phyloP scores from a whole-genome alignment of 2,797 vertebrate species.

The Poeciliopsis presidionis region DNA sequence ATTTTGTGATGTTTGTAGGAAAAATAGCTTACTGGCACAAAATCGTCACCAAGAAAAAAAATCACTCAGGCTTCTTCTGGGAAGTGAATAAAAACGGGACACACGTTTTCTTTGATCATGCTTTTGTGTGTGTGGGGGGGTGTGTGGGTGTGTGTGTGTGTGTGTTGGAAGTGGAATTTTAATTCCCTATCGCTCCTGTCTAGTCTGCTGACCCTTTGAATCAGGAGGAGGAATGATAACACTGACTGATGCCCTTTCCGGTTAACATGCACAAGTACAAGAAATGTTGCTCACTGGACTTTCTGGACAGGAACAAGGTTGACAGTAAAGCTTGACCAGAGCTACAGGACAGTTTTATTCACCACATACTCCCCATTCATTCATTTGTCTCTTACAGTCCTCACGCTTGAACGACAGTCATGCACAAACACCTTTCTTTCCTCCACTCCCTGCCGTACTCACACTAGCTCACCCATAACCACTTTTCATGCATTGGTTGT shows the following conservation, averaged over 20 bases:
- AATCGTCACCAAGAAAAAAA: slow-evolving; percentile 19
- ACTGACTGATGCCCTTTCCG: neutral
- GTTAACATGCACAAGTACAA: neutral
- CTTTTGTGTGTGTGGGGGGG: neutral
- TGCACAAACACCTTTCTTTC: neutral
- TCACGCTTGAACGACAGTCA: neutral
- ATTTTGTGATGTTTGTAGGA: slow-evolving; percentile 19
- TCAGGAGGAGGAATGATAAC: slow-evolving; percentile 24
- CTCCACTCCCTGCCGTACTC: neutral
- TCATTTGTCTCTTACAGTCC: neutral
- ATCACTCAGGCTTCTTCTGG: slow-evolving; percentile 29
- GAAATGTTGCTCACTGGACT: slow-evolving; percentile 38
- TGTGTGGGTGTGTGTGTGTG: too few relatives aligned
- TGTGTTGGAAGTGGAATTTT: slow-evolving; percentile 31
- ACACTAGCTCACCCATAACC: neutral
- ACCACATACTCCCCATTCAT: neutral
- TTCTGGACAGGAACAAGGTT: neutral
- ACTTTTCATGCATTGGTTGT: slow-evolving; percentile 46
- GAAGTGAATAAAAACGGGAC: slow-evolving; percentile 23
- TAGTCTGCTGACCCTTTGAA: slow-evolving; percentile 37
- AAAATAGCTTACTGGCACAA: neutral
- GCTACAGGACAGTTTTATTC: neutral
- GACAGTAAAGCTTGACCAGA: neutral
- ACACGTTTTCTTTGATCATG: slow-evolving; percentile 2
- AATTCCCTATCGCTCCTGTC: slow-evolving; percentile 49